Evolutionary conservation across 2,888 invertebrate species (phyloP).

Genomic region (Melieria omissa): DNA sequence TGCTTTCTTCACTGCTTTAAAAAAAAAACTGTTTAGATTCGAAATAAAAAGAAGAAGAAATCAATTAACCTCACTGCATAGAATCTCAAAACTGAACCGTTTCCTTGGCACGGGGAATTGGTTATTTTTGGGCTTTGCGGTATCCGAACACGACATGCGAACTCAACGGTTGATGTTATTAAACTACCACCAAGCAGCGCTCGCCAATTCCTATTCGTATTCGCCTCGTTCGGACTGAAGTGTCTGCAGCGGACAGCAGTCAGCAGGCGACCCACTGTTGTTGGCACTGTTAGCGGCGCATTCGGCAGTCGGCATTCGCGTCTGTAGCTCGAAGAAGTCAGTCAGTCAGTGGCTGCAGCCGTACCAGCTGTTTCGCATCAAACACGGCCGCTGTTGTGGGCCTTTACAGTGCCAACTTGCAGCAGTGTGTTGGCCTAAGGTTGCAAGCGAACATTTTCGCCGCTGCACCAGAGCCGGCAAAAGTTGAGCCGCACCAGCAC

Average conservation of each 20-base stretch:
- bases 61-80: too few species aligned
- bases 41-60: too few species aligned
- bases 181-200: constrained; percentile 43
- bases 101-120: too few species aligned
- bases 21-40: too few species aligned
- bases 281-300: neutral
- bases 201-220: constrained; percentile 35
- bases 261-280: neutral
- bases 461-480: neutral
- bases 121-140: neutral
- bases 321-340: too few species aligned
- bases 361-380: neutral
- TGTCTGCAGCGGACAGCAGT: constrained; percentile 15
- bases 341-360: too few species aligned
- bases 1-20: too few species aligned
- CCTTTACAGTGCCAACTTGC: neutral
- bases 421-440: neutral
- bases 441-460: constrained; percentile 26
- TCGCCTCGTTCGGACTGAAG: constrained; percentile 14
- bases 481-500: too few species aligned
- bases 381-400: too few species aligned
- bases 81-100: too few species aligned
- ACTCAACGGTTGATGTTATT: constrained; percentile 48
- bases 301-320: neutral
- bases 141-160: constrained; percentile 44